phyloP scores from a whole-genome alignment of 2,888 invertebrate species.

The Ichneumoninae sp. region DNA sequence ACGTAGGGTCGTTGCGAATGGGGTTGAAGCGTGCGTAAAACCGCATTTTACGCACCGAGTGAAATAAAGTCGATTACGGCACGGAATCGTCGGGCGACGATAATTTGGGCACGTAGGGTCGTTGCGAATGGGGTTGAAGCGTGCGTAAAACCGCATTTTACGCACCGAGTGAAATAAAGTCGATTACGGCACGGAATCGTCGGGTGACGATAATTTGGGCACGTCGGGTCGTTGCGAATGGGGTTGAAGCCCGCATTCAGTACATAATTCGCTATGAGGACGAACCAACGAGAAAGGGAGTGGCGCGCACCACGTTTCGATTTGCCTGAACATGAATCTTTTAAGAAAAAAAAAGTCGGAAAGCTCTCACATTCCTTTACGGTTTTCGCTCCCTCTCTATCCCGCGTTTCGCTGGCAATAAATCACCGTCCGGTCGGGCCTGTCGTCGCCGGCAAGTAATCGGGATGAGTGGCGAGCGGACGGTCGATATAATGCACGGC shows the following conservation, averaged over 20 bases:
- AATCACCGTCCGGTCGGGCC: constrained; percentile 67
- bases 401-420: constrained; percentile 45
- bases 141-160: too few species aligned
- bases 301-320: constrained; percentile 12
- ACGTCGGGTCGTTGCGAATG: too few species aligned
- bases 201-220: too few species aligned
- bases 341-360: not conserved
- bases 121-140: too few species aligned
- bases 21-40: not conserved
- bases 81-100: too few species aligned
- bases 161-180: too few species aligned
- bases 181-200: too few species aligned
- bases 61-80: too few species aligned
- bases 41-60: too few species aligned
- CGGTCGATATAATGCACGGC: constrained; percentile 44
- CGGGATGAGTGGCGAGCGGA: constrained; percentile 57
- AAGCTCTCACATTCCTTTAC: constrained; percentile 20
- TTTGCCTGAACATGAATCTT: constrained; percentile 5
- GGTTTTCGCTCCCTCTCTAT: constrained; percentile 42
- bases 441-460: constrained; percentile 61
- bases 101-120: too few species aligned
- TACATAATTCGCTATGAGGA: not conserved
- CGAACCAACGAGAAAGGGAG: constrained; percentile 7
- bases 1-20: too few species aligned
- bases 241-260: too few species aligned